Base-by-base conservation (phyloP, 2,797 vertebrate species). In the Petrocephalus schoutedeni region DNA sequence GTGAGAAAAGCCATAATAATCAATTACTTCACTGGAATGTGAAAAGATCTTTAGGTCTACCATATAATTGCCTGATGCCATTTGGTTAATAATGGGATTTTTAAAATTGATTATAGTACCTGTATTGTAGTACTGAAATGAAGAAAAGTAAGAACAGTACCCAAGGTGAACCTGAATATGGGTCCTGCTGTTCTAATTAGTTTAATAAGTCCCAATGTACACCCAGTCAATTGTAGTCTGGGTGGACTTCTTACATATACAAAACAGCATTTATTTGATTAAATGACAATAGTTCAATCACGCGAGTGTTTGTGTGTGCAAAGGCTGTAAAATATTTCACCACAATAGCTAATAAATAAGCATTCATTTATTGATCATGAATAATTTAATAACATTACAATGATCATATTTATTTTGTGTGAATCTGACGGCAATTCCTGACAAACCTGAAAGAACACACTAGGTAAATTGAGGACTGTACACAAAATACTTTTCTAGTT, bases 331-430 rank as follows among this genome's bases (percentile, higher is more conserved):
- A 61, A 89, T 54, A 8, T 88, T 88, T 87, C 86, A 87, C 89
- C 90, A 91, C 88, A 92, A 87, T 92, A 92, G 95, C 95, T 95
- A 95, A 97, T 98, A 99, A 99, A 99, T 98, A 99, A 97, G 96
- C 94, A 96, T 97, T 94, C 93, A 95, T 96, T 98, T 98, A 99
- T 99, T 99, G 95, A 96, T 97, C 96, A 96, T 97, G 97, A 97
- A 99, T 99, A 99, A 99, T 96, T 99, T 99, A 99, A 98, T 97
- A 98, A 97, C 95, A 96, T 95, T 97, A 98, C 97, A 98, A 97
- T 97, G 96, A 97, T 97, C 95, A 96, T 95, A 93, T 96, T 97
- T 95, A 94, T 96, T 96, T 93, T 96, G 93, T 89, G 91, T 94
- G 93, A 94, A 94, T 95, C 95, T 92, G 94, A 94, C 93, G 94